These are phyloP conservation scores for Serilophus lunatus DNA, from an alignment of 2,113 vertebrate genomes.

Conservation along the genomic window DNA sequence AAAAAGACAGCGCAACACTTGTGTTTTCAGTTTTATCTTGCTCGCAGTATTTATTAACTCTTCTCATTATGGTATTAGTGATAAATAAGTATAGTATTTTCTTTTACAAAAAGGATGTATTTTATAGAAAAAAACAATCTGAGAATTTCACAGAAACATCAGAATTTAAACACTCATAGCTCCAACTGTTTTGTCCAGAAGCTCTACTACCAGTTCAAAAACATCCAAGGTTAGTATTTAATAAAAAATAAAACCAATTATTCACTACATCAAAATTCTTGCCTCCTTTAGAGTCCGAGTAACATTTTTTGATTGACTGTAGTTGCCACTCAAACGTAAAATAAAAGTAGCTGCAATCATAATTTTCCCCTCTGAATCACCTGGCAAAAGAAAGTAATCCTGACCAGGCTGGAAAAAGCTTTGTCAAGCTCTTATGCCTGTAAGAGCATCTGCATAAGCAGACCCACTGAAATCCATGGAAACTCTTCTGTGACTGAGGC, in stretches of 20 bases:
- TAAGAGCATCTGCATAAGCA: background rate
- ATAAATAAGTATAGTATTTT: conserved; percentile 70
- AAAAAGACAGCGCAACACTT: conserved; percentile 45
- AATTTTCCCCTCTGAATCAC: background rate
- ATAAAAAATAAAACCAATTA: conserved; percentile 27
- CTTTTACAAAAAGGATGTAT: conserved; percentile 70
- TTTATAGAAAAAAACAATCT: conserved; percentile 65
- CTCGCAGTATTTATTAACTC: conserved; percentile 69
- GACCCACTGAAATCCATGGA: background rate
- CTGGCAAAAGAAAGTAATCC: background rate
- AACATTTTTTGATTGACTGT: background rate
- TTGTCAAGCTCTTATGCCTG: background rate
- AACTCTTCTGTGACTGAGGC: background rate
- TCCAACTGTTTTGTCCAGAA: conserved; percentile 52
- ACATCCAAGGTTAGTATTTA: conserved; percentile 42
- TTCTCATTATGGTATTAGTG: conserved; percentile 44
- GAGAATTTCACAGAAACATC: conserved; percentile 76
- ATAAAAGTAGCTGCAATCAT: conserved; percentile 18
- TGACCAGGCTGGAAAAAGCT: background rate
- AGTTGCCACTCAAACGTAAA: conserved; percentile 6
- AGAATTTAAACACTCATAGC: conserved; percentile 67
- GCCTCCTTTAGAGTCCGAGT: background rate
- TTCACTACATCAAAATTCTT: background rate
- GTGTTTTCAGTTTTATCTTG: conserved; percentile 34
- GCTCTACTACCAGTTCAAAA: conserved; percentile 30